Base-by-base conservation (phyloP, 1,140 invertebrate species). In the Calephelis nemesis region DNA sequence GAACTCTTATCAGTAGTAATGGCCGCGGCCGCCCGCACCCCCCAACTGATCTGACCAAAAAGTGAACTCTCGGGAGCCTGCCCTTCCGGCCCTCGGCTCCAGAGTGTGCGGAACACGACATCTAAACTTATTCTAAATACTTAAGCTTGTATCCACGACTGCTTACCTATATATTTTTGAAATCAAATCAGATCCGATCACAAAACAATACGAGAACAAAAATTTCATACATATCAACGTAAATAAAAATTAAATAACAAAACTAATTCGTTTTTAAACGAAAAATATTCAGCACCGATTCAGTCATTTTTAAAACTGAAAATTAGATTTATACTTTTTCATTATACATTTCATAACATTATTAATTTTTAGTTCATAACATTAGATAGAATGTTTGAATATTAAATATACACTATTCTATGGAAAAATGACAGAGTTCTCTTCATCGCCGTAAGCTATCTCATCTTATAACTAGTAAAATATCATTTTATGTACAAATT, bases 241-340 rank as follows among this genome's bases (percentile, higher is more conserved):
- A 7, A 40, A 60, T 60, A 60, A n/a, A 60, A 42, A 60, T 60
- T 60, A 60, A 60, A 60, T 12, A 60, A 60, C 58, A 60, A 60
- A 60, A 7, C 42, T 45, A 60, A 60, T 60, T 60, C 58, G 58
- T 60, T 60, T 60, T 40, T 40, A 60, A 60, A 60, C 58, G 58
- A 60, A 54, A 60, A 60, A 58, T 39, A 58, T 30, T 58, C 54
- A 58, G 54, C 54, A 58, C 54, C 54, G 12, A 58, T 58, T 58
- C 54, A 58, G 54, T 58, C 54, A 19, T 30, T 39, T 58, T 58
- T 39, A 30, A 39, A 58, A 58, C 19, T 58, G 54, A 58, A 58
- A 58, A 39, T 30, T 30, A 39, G 52, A 54, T 19, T 54, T 11
- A 2, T 58, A 58, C 11, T 39, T 58, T 30, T 54, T 54, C 30